Evolutionary conservation across 2,113 vertebrate genomes (phyloP), one percentile per base, ranked within the genome.

Genomic region (Polypterus senegalus): DNA sequence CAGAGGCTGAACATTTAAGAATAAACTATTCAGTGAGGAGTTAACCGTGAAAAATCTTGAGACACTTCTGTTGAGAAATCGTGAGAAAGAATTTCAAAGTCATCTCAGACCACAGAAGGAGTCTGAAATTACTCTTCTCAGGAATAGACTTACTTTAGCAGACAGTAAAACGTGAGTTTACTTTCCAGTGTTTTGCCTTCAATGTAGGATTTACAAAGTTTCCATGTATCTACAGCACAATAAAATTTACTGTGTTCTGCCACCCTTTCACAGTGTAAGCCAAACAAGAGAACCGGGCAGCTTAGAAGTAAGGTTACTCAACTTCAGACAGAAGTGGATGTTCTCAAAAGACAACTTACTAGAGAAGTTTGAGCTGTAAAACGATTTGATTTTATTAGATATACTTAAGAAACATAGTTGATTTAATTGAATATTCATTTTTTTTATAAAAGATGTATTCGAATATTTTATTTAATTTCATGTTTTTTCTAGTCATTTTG

Each of bases 21-120:
- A 93, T 71, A 93, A 97, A 53, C 70, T 99, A 49, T 81, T 83
- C 61, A 92, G 83, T 56, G 93, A 98, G 74, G 87, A 84, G 68
- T 74, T 89, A 62, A 86, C 91, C 0, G 82, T 97, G 69, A 89
- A 91, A 61, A 97, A 92, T 69, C 86, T 99, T 7, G 93, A 98
- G 79, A 87, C 84, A 0, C 72, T 99, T 48, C 80, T 99, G 68
- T 88, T 93, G 63, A 77, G 85, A 58, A 93, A 90, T 65, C 89
- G 96, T 69, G 92, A 99, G 61, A 97, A 97, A 74, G 96, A 98
- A 80, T 96, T 97, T 78, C 92, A 98, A 69, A 91, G 82, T 54
- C 90, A 96, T 47, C 76, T 97, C 70, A 87, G 73, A n/a, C n/a
- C 0, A 81, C 87, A 97, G 77, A 91, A 86, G 64, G 91, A 97